A percentile compares a stretch with the other conserved stretches of the same genome.
These are phyloP conservation scores for Caerostris darwini DNA, from an alignment of 1,140 invertebrate species.

Conservation along the genomic window DNA sequence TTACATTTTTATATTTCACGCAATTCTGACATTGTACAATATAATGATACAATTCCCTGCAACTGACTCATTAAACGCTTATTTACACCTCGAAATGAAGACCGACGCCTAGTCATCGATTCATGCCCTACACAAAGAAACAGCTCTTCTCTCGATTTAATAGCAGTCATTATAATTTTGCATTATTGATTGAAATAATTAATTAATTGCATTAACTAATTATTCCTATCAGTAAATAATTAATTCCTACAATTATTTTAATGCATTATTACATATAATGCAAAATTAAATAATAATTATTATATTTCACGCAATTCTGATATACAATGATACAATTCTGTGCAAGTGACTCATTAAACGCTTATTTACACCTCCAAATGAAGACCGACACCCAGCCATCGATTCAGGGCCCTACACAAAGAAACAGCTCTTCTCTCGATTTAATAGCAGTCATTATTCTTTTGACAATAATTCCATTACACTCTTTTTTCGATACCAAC, in stretches of 20 bases:
- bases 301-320: too few species aligned
- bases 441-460: conserved; percentile 28
- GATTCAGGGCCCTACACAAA: background rate
- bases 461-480: conserved; percentile 35
- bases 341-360: background rate
- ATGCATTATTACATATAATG: too few species aligned
- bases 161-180: conserved; percentile 12
- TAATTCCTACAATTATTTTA: too few species aligned
- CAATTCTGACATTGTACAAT: too few species aligned
- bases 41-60: too few species aligned
- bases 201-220: too few species aligned
- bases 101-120: background rate
- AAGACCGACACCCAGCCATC: background rate
- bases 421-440: conserved; percentile 14
- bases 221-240: too few species aligned
- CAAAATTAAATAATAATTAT: too few species aligned
- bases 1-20: too few species aligned
- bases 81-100: background rate
- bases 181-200: too few species aligned
- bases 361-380: background rate
- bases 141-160: conserved; percentile 21
- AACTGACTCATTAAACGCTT: background rate
- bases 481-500: conserved; percentile 9
- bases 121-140: background rate
- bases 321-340: too few species aligned